Conservation (phyloP, 2,888 invertebrate genomes). For the Andrena trimmerana region DNA sequence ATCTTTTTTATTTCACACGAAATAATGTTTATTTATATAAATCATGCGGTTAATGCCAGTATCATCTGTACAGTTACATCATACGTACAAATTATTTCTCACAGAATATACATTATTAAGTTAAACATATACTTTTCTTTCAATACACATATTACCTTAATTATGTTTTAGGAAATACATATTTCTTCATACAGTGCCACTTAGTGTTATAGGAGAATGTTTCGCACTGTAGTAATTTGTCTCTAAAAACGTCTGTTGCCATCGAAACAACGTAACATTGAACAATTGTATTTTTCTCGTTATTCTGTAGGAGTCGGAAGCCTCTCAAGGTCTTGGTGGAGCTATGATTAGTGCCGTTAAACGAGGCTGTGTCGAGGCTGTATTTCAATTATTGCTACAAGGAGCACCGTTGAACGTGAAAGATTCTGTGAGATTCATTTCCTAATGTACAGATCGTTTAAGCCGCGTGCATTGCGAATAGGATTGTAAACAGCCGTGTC, state of each 20-base stretch:
- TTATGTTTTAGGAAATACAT: conserved; percentile 28
- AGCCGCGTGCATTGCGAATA: background rate
- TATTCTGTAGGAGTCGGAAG: conserved; percentile 82
- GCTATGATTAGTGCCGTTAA: conserved; percentile 83
- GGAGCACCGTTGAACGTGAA: conserved; percentile 82
- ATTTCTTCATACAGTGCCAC: background rate
- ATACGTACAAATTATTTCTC: conserved; percentile 56
- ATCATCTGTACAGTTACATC: conserved; percentile 69
- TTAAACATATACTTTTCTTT: conserved; percentile 63
- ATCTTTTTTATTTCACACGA: conserved; percentile 33
- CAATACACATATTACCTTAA: conserved; percentile 53
- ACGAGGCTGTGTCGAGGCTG: conserved; percentile 83
- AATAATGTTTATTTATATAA: conserved; percentile 46
- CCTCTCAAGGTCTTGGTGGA: conserved; percentile 82
- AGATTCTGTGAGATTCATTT: conserved; percentile 79
- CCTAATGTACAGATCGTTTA: background rate
- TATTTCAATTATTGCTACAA: conserved; percentile 82
- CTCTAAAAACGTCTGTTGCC: background rate
- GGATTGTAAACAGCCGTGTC: conserved; percentile 37
- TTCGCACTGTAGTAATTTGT: conserved; percentile 4
- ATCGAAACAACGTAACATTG: conserved; percentile 19
- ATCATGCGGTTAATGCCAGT: conserved; percentile 32
- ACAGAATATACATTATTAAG: conserved; percentile 66
- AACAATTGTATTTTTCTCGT: conserved; percentile 41
- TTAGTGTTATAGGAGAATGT: conserved; percentile 1